A percentile compares a stretch with the other conserved stretches of the same genome.
Conservation (phyloP, 2,888 invertebrate species). For the Blastobasis lacticolella region DNA sequence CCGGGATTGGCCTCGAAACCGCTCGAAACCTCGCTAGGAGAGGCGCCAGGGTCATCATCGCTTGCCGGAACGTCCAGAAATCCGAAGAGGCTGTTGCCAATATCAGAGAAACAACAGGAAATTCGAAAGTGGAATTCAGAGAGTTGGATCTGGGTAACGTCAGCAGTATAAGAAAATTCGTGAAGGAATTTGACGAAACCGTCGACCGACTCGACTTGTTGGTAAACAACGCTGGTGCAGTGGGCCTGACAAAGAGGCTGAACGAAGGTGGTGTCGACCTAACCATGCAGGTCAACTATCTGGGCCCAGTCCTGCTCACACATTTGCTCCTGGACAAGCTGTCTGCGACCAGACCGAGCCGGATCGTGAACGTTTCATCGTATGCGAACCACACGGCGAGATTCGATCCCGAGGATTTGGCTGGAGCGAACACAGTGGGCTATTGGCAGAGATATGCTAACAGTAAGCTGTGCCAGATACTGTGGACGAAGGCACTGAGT, state of each 20-base stretch:
- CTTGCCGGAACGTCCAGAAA: slow-evolving; percentile 81
- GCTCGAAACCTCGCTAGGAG: slow-evolving; percentile 80
- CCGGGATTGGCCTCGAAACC: slow-evolving; percentile 87
- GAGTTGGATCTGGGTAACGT: slow-evolving; percentile 67
- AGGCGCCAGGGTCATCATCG: slow-evolving; percentile 81
- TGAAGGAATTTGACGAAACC: slow-evolving; percentile 67
- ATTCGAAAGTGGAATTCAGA: slow-evolving; percentile 78
- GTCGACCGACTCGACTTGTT: slow-evolving; percentile 73
- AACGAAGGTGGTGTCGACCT: slow-evolving; percentile 77
- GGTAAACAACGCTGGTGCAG: slow-evolving; percentile 77
- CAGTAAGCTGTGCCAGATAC: slow-evolving; percentile 52
- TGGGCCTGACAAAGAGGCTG: slow-evolving; percentile 32
- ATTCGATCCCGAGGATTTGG: slow-evolving; percentile 33
- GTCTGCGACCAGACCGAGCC: slow-evolving; percentile 45
- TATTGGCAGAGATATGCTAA: slow-evolving; percentile 52
- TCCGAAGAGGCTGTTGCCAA: slow-evolving; percentile 80
- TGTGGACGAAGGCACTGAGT: slow-evolving; percentile 56
- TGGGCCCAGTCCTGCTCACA: slow-evolving; percentile 82
- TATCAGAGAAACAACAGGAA: slow-evolving; percentile 80
- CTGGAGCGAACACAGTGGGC: slow-evolving; percentile 28
- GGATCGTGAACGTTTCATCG: slow-evolving; percentile 63
- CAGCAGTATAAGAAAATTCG: slow-evolving; percentile 73
- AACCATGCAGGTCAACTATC: slow-evolving; percentile 79
- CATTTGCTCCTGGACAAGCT: slow-evolving; percentile 73
- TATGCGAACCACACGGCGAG: neutral